These are phyloP conservation scores for Diacarnus erythraeanus DNA, from an alignment of 37 sponge, comb jelly and placozoan genomes.

Conservation along the genomic window DNA sequence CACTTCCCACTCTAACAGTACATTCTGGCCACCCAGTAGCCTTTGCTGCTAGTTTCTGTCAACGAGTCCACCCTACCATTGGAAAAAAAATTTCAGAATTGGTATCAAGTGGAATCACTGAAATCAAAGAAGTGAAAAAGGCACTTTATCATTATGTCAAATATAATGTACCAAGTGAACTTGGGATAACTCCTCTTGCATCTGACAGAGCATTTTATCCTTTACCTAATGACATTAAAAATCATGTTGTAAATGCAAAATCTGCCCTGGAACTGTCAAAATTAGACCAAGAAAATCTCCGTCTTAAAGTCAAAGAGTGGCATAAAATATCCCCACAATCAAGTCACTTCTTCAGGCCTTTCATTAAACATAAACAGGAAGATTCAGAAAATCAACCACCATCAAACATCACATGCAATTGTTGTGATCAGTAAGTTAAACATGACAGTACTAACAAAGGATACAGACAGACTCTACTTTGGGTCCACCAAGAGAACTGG, in stretches of 20 bases:
- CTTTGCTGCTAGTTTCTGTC: not conserved
- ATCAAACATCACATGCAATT: too few species aligned
- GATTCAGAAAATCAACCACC: not conserved
- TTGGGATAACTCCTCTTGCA: too few species aligned
- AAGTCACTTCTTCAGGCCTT: conserved; percentile 26
- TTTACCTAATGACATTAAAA: conserved; percentile 10
- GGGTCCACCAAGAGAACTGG: too few species aligned
- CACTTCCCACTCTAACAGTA: not conserved
- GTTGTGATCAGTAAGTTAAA: too few species aligned
- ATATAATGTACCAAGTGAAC: too few species aligned
- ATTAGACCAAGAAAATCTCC: conserved; percentile 45
- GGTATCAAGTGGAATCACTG: not conserved
- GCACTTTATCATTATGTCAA: too few species aligned
- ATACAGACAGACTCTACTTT: too few species aligned
- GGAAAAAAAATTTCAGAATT: not conserved
- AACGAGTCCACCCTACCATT: not conserved
- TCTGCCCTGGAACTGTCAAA: conserved; percentile 31
- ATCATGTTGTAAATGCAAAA: conserved; percentile 29
- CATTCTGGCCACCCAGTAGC: not conserved
- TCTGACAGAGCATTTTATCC: too few species aligned
- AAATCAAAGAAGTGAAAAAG: not conserved
- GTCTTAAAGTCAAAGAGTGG: conserved; percentile 29
- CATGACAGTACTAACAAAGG: too few species aligned
- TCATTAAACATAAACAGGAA: not conserved
- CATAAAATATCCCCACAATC: not conserved